Percentiles rank a stretch among this genome's conserved stretches.
Conservation (phyloP, 2,888 invertebrate species). For the Rotaria sp. region DNA sequence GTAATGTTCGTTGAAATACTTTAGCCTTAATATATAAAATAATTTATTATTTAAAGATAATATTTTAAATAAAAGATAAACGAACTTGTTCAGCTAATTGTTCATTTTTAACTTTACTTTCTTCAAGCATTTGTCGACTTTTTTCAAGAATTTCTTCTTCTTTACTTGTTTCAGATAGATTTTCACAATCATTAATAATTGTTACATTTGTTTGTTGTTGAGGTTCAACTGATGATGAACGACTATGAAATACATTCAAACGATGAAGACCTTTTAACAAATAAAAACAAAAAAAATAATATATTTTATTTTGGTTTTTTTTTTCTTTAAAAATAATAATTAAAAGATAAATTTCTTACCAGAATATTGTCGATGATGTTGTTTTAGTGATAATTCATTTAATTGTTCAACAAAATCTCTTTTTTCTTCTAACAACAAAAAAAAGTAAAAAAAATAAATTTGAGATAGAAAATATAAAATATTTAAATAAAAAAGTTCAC, state of each 20-base stretch:
- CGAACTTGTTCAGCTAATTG: slow-evolving; percentile 31
- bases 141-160: slow-evolving; percentile 25
- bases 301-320: no score
- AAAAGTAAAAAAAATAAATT: background rate
- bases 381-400: slow-evolving; percentile 23
- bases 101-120: slow-evolving; percentile 23
- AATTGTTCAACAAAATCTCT: slow-evolving; percentile 18
- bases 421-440: background rate
- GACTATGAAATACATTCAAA: background rate
- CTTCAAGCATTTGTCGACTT: slow-evolving; percentile 31
- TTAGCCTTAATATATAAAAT: background rate
- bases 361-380: slow-evolving; percentile 16
- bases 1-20: slow-evolving; percentile 29
- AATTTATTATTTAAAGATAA: no score
- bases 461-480: background rate
- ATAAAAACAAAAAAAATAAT: background rate
- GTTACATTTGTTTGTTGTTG: background rate
- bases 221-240: slow-evolving; percentile 7
- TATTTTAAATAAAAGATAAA: no score
- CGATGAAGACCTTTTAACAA: background rate
- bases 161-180: background rate
- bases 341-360: background rate
- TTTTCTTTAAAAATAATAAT: background rate
- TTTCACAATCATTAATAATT: background rate
- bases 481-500: background rate